Evolutionary conservation across 2,797 vertebrate genomes (phyloP).

Genomic region (Mareca strepera): DNA sequence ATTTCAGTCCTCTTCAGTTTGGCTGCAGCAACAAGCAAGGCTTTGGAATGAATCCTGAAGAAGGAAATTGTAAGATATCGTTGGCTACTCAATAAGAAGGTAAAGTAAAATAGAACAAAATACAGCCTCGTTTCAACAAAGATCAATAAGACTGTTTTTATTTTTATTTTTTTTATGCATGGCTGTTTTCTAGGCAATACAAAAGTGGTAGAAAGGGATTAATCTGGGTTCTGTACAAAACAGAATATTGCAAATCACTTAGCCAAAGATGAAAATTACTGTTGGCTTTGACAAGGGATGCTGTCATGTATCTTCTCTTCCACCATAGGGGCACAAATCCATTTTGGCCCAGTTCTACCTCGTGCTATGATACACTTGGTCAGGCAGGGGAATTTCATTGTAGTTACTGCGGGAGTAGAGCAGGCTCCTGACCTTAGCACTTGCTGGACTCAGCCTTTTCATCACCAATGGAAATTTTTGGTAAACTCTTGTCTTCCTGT

Average conservation of each 20-base stretch:
- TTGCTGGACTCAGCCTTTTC: not conserved
- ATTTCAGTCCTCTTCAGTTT: not conserved
- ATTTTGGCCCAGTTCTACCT: not conserved
- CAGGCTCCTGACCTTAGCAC: not conserved
- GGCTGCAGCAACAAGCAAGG: not conserved
- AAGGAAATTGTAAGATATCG: not conserved
- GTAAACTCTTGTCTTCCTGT: not conserved
- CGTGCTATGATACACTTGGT: not conserved
- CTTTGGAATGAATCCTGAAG: not conserved
- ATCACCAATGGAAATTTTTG: not conserved
- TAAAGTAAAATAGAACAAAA: not conserved
- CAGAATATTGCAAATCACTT: not conserved
- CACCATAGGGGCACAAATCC: not conserved
- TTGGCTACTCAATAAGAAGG: not conserved
- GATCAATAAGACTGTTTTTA: not conserved
- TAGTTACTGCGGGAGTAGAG: not conserved
- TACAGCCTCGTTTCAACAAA: not conserved
- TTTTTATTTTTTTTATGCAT: not conserved
- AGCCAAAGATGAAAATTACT: not conserved
- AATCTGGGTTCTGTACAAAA: fast-evolving
- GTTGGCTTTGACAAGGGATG: not conserved
- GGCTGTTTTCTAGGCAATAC: not conserved
- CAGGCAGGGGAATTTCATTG: not conserved
- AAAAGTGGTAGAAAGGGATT: not conserved
- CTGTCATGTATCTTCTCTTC: not conserved